These are phyloP conservation scores for Emydura subglobosa DNA, from an alignment of 2,113 vertebrate species.

Conservation along the genomic window DNA sequence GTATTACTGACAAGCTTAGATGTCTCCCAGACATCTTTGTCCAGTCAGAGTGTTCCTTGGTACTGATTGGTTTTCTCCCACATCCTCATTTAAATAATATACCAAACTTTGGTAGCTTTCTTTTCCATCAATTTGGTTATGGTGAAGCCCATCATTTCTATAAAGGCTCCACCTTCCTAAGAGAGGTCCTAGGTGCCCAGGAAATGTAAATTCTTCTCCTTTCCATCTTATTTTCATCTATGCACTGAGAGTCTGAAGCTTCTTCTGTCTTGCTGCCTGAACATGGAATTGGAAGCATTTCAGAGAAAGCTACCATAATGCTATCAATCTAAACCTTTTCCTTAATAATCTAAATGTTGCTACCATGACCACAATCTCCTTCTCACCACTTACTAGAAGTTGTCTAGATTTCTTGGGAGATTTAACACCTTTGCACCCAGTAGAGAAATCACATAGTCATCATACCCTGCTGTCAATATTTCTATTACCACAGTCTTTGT, in stretches of 20 bases:
- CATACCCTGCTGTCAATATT: not conserved
- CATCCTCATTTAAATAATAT: not conserved
- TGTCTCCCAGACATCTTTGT: not conserved
- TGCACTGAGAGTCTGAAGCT: not conserved
- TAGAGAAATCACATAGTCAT: not conserved
- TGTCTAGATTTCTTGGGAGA: not conserved
- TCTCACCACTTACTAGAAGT: fast-evolving
- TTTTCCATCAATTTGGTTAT: not conserved
- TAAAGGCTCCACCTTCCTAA: not conserved
- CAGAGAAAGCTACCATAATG: not conserved
- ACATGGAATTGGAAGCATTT: not conserved
- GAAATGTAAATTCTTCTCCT: not conserved
- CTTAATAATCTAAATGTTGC: not conserved
- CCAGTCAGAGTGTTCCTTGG: not conserved
- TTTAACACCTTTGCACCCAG: fast-evolving
- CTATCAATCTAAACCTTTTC: not conserved
- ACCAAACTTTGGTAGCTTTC: not conserved
- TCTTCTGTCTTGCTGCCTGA: not conserved
- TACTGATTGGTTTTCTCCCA: not conserved
- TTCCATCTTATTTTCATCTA: not conserved
- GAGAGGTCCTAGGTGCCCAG: not conserved
- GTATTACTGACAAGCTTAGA: not conserved
- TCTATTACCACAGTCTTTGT: not conserved
- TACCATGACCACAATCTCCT: not conserved
- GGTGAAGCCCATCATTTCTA: not conserved